Evolutionary conservation across 2,888 invertebrate species (phyloP).

Genomic region (Idaea dimidiata): DNA sequence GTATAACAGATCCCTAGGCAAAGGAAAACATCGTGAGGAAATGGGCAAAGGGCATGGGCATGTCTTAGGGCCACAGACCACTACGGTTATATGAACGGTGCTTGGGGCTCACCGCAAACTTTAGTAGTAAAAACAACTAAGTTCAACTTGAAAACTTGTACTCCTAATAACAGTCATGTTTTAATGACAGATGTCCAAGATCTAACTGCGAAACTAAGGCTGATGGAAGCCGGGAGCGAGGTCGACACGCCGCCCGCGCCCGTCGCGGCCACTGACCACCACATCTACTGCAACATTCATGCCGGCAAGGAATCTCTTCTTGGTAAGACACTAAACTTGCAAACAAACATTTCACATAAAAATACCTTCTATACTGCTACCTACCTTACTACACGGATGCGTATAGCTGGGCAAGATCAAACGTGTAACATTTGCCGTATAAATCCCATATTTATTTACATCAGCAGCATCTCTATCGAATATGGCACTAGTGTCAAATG

Average conservation of each 20-base stretch:
- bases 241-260: constrained; percentile 49
- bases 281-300: constrained; percentile 75
- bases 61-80: too few species aligned
- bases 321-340: constrained; percentile 45
- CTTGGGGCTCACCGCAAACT: too few species aligned
- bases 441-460: constrained; percentile 3
- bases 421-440: neutral
- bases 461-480: neutral
- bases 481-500: too few species aligned
- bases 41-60: too few species aligned
- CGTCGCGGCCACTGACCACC: constrained; percentile 62
- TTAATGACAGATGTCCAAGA: constrained; percentile 84
- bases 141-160: too few species aligned
- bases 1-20: too few species aligned
- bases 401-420: too few species aligned
- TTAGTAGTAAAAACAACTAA: too few species aligned
- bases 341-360: neutral
- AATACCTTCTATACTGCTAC: too few species aligned
- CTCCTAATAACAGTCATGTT: neutral
- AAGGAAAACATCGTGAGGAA: too few species aligned
- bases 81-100: too few species aligned
- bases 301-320: constrained; percentile 65
- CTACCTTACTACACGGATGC: too few species aligned
- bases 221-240: constrained; percentile 80
- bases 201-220: constrained; percentile 84